Conservation (phyloP, 2,797 vertebrate species). For the Varecia variegata region DNA sequence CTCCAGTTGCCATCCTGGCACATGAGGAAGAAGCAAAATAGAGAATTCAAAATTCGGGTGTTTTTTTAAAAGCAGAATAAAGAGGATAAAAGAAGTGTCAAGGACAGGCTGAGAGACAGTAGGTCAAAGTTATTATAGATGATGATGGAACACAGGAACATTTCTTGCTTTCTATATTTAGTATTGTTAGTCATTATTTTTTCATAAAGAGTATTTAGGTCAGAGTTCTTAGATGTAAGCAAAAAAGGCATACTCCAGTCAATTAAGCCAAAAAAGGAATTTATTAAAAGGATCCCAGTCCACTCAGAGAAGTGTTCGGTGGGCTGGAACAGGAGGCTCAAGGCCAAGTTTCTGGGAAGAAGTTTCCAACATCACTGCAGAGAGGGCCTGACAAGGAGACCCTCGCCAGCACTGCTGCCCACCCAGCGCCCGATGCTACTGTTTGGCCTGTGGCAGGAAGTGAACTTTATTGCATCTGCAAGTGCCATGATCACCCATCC, state of each 20-base stretch:
- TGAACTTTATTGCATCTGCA: not conserved
- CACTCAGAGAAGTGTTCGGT: not conserved
- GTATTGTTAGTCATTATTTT: slow-evolving; percentile 15
- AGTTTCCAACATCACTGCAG: not conserved
- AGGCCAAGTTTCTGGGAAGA: not conserved
- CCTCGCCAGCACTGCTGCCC: not conserved
- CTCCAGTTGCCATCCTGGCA: not conserved
- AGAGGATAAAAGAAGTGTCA: not conserved
- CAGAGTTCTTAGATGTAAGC: not conserved
- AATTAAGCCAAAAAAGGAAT: not conserved
- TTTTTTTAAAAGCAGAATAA: not conserved
- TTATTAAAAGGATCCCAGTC: not conserved
- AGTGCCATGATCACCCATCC: not conserved
- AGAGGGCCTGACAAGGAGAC: not conserved
- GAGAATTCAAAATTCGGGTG: not conserved
- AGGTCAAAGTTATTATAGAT: not conserved
- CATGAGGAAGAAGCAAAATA: not conserved
- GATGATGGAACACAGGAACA: not conserved
- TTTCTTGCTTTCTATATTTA: not conserved
- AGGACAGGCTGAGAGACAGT: not conserved
- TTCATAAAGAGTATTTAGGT: slow-evolving; percentile 25
- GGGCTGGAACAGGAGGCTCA: not conserved
- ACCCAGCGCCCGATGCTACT: not conserved
- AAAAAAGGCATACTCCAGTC: not conserved
- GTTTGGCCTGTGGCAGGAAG: not conserved